Percentiles rank a stretch among this genome's conserved stretches.
phyloP scores from a whole-genome alignment of 2,113 vertebrate species.

The Silurus meridionalis region DNA sequence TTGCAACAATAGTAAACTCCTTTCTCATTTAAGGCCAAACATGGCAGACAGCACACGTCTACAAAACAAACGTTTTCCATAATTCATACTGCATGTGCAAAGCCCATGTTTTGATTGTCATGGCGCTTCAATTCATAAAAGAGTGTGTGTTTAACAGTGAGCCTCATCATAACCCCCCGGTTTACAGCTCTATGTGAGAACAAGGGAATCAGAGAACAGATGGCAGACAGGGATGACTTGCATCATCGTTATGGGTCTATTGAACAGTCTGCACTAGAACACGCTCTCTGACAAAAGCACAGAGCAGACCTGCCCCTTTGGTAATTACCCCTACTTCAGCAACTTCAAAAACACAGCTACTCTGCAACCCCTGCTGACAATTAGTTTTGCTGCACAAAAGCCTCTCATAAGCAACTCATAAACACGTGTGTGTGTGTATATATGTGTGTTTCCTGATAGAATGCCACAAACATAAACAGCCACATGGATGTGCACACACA shows the following conservation, averaged over 20 bases:
- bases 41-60: not conserved
- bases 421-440: conserved; percentile 44
- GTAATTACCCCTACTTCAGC: conserved; percentile 75
- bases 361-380: conserved; percentile 59
- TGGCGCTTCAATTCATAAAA: conserved; percentile 19
- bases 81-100: conserved; percentile 13
- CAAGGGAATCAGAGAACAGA: conserved; percentile 78
- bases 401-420: conserved; percentile 61
- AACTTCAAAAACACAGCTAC: conserved; percentile 63
- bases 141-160: conserved; percentile 23
- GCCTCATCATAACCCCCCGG: conserved; percentile 18
- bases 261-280: conserved; percentile 75
- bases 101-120: conserved; percentile 27
- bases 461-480: conserved; percentile 46
- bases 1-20: conserved; percentile 19
- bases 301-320: conserved; percentile 68
- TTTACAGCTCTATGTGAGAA: conserved; percentile 76
- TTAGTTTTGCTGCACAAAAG: conserved; percentile 64
- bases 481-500: conserved; percentile 10
- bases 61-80: conserved; percentile 12
- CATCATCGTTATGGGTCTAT: conserved; percentile 80
- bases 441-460: conserved; percentile 54
- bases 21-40: conserved; percentile 38
- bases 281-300: conserved; percentile 74
- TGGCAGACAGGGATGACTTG: conserved; percentile 86